Conservation (phyloP, 2,888 invertebrate species). For the Coecobrya sp. region DNA sequence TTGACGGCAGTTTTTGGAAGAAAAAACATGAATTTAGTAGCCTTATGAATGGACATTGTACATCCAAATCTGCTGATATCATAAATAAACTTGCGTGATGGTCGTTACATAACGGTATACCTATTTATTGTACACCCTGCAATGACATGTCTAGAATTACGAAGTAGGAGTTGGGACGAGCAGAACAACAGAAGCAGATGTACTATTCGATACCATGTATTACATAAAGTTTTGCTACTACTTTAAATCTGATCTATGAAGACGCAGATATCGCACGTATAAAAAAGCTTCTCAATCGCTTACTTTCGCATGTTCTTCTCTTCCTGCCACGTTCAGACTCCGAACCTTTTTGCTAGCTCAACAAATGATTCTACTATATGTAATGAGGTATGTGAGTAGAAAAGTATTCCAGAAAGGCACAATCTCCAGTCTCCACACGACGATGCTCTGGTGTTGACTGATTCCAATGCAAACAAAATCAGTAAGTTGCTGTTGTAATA, state of each 20-base stretch:
- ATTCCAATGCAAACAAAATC: slow-evolving; percentile 74
- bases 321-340: slow-evolving; percentile 12
- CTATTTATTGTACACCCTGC: not conserved
- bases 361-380: not conserved
- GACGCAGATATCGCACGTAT: slow-evolving; percentile 47
- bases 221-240: not conserved
- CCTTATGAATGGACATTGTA: not conserved
- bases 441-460: slow-evolving; percentile 33
- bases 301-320: not conserved
- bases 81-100: not conserved
- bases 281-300: slow-evolving; percentile 20
- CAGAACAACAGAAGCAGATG: not conserved
- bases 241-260: slow-evolving; percentile 36
- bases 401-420: not conserved
- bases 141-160: slow-evolving; percentile 35
- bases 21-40: not conserved
- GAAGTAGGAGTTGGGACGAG: not conserved
- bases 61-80: not conserved
- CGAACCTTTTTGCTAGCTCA: not conserved
- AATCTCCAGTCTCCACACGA: slow-evolving; percentile 8
- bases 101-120: not conserved
- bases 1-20: not conserved
- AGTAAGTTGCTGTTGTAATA: slow-evolving; percentile 41
- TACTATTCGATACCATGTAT: not conserved
- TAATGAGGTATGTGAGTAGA: not conserved